Conservation (phyloP, 2,888 invertebrate species). For the Rhagophthalmus giganteus region DNA sequence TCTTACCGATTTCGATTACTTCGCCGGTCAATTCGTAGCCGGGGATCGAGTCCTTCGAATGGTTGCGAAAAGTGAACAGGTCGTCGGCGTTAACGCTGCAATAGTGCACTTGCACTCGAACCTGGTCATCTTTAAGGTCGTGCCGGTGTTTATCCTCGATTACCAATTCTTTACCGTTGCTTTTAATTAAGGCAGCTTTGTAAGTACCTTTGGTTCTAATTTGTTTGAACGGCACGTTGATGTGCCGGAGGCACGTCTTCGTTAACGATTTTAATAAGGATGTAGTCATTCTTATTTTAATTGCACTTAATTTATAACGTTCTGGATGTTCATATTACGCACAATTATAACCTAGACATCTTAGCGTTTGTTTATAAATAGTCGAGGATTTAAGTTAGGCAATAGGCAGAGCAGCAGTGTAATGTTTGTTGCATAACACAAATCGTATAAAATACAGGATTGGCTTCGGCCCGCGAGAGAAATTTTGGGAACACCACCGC, state of each 20-base stretch:
- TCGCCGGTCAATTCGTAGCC: constrained; percentile 69
- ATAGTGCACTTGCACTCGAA: constrained; percentile 65
- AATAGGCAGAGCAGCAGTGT: no score
- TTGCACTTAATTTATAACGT: neutral
- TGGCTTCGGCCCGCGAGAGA: no score
- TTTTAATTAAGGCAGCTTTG: constrained; percentile 59
- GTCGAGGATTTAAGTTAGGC: constrained; percentile 2
- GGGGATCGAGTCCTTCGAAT: constrained; percentile 58
- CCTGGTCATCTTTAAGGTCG: constrained; percentile 58
- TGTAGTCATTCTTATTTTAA: constrained; percentile 10
- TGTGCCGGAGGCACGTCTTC: constrained; percentile 9
- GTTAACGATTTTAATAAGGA: constrained; percentile 19
- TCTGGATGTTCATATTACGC: no score
- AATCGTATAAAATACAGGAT: no score
- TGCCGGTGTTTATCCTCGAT: constrained; percentile 55
- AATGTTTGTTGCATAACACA: no score
- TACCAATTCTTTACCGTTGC: constrained; percentile 57
- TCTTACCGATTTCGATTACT: constrained; percentile 60
- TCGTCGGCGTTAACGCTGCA: constrained; percentile 70
- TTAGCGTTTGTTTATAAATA: no score
- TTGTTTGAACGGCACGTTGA: constrained; percentile 21
- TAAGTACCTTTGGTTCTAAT: constrained; percentile 35
- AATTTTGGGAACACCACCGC: no score
- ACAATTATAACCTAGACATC: no score
- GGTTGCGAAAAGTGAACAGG: constrained; percentile 59